Evolutionary conservation across 2,888 invertebrate species (phyloP).

Genomic region (Torymus tubicola): DNA sequence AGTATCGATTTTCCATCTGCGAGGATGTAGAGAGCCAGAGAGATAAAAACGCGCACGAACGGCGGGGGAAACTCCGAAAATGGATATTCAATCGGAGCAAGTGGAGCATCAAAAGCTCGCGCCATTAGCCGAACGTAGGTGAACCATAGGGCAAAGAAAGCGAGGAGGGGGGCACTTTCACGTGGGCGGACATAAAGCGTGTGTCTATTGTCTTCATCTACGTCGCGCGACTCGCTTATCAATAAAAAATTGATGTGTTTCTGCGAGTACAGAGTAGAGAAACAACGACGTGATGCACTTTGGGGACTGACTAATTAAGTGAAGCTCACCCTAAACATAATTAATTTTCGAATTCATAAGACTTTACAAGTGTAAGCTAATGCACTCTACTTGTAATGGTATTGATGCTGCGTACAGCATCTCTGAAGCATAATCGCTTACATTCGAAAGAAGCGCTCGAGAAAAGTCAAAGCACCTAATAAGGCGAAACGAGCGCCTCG

Average conservation of each 20-base stretch:
- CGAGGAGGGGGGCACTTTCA: too few relatives aligned
- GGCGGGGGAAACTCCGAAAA: conserved; percentile 12
- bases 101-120: neutral
- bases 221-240: conserved; percentile 24
- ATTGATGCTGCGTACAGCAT: too few relatives aligned
- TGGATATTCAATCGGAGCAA: conserved; percentile 42
- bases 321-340: neutral
- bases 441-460: too few relatives aligned
- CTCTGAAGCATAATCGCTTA: too few relatives aligned
- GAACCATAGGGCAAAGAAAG: neutral
- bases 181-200: neutral
- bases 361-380: too few relatives aligned
- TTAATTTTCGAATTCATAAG: too few relatives aligned
- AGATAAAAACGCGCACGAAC: neutral
- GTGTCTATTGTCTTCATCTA: neutral
- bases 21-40: neutral
- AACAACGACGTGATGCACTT: too few relatives aligned
- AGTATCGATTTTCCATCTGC: conserved; percentile 44
- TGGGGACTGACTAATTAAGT: neutral
- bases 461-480: too few relatives aligned
- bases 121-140: neutral
- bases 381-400: too few relatives aligned
- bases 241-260: conserved; percentile 28
- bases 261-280: too few relatives aligned
- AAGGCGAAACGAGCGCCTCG: too few relatives aligned